Evolutionary conservation across 1,140 invertebrate species (phyloP).

Genomic region (Ceratina japonica): DNA sequence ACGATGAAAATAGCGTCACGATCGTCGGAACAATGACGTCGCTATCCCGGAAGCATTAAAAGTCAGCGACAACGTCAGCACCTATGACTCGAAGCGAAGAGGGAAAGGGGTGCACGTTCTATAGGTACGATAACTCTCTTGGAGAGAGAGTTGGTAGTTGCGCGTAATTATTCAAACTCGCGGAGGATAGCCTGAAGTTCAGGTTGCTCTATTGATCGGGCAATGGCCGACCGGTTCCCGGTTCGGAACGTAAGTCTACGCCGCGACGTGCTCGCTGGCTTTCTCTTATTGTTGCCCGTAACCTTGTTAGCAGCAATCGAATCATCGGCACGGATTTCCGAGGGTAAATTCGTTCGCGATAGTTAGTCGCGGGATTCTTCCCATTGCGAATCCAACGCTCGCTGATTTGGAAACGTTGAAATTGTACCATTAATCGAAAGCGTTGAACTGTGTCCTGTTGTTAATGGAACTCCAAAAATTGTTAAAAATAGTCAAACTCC

Average conservation of each 20-base stretch:
- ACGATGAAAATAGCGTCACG: neutral
- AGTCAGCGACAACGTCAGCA: constrained; percentile 6
- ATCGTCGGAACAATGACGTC: constrained; percentile 18
- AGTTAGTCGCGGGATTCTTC: constrained; percentile 6
- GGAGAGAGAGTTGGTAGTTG: constrained; percentile 41
- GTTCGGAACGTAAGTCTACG: constrained; percentile 15
- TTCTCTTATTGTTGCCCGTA: constrained; percentile 30
- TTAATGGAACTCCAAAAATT: too few relatives aligned
- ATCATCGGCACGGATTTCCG: constrained; percentile 10
- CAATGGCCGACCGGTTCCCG: constrained; percentile 21
- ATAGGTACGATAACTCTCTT: constrained; percentile 35
- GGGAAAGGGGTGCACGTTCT: neutral
- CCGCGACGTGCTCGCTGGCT: constrained; percentile 2
- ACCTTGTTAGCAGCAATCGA: constrained; percentile 19
- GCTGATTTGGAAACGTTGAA: neutral
- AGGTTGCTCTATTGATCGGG: constrained; percentile 55
- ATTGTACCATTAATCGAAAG: neutral
- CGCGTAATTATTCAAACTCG: constrained; percentile 60
- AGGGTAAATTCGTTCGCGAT: constrained; percentile 9
- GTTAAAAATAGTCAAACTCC: too few relatives aligned
- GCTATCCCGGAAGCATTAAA: neutral
- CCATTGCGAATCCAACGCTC: neutral
- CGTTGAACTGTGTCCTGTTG: too few relatives aligned
- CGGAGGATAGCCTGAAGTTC: constrained; percentile 46
- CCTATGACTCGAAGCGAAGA: neutral